Percentiles rank a stretch among this genome's conserved stretches.
Conservation (phyloP, 2,797 vertebrate genomes). For the Trachops cirrhosus region DNA sequence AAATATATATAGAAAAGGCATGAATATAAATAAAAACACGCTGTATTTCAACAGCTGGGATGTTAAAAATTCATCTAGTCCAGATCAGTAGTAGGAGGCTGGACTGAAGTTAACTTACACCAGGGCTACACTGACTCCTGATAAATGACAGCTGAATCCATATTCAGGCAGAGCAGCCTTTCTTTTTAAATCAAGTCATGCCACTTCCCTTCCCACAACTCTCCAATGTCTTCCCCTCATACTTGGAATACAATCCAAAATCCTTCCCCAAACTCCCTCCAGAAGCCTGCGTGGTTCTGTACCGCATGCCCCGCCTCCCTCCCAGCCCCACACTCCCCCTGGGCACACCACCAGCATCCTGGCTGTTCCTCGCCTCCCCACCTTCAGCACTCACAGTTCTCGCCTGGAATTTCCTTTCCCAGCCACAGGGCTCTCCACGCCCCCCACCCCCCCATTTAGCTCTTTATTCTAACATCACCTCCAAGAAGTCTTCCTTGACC, state of each 20-base stretch:
- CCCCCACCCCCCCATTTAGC: neutral
- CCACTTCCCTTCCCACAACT: neutral
- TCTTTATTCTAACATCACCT: neutral
- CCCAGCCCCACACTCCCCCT: accelerated
- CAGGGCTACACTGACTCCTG: neutral
- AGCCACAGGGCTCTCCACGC: neutral
- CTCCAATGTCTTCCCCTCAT: neutral
- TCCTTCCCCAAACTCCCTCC: neutral
- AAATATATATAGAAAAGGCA: neutral
- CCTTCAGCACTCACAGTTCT: neutral
- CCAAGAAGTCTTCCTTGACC: neutral
- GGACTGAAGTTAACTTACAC: neutral
- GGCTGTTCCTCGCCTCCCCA: neutral
- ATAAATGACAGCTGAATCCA: neutral
- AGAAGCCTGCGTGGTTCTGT: neutral
- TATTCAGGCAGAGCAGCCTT: neutral
- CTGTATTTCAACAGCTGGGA: neutral
- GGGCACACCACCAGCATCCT: neutral
- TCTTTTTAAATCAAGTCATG: neutral
- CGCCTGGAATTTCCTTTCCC: neutral
- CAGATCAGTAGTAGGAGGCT: neutral
- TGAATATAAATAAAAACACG: neutral
- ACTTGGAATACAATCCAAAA: neutral
- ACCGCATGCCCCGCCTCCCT: neutral
- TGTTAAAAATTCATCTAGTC: neutral